A percentile compares a stretch with the other conserved stretches of the same genome.
Evolutionary conservation across 2,113 vertebrate genomes (phyloP).

Genomic region (Todiramphus saurophagus): DNA sequence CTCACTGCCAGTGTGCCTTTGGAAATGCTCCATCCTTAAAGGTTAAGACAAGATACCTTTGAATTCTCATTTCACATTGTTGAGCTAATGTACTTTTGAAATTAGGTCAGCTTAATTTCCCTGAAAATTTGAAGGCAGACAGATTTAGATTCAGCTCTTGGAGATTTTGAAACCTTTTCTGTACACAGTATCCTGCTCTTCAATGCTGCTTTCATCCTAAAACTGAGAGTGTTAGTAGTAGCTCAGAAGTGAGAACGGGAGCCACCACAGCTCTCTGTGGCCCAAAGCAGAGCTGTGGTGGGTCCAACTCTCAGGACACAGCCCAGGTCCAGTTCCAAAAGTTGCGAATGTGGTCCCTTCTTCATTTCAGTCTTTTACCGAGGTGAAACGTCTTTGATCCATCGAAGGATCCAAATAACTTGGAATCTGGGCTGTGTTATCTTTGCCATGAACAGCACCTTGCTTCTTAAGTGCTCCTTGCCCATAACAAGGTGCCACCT

Average conservation of each 20-base stretch:
- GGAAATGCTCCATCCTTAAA: not conserved
- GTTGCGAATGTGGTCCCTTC: not conserved
- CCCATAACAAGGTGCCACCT: not conserved
- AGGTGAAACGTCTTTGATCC: not conserved
- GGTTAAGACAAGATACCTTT: not conserved
- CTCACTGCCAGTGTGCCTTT: not conserved
- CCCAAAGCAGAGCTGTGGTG: too few species aligned
- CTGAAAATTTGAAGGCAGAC: not conserved
- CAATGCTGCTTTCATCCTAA: not conserved
- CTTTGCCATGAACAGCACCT: not conserved
- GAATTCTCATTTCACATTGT: not conserved
- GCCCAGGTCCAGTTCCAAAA: not conserved
- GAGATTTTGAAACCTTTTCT: not conserved
- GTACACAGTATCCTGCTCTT: not conserved
- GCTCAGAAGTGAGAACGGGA: not conserved
- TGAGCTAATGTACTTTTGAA: not conserved
- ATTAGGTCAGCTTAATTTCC: not conserved
- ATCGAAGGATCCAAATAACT: not conserved
- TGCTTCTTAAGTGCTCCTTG: not conserved
- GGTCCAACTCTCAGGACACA: too few species aligned
- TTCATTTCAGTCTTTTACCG: not conserved
- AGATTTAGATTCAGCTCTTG: not conserved
- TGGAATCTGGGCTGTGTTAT: accelerated
- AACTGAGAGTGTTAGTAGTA: not conserved
- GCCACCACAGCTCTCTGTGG: not conserved